Evolutionary conservation across 2,888 invertebrate species (phyloP).

Genomic region (Scaeva pyrastri): DNA sequence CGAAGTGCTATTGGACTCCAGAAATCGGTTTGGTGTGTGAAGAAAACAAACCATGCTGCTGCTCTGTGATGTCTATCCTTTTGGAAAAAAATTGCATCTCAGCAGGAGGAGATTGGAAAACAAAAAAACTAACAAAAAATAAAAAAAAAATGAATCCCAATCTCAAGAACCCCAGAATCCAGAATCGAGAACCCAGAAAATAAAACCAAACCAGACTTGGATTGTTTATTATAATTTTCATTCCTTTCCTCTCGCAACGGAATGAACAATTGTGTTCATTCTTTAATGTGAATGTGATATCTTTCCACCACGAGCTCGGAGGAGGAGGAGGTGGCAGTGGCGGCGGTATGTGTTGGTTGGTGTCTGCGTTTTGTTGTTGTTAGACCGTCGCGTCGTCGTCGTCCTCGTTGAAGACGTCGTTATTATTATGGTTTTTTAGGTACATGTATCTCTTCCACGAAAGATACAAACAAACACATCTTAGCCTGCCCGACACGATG

Average conservation of each 20-base stretch:
- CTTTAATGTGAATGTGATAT: conserved; percentile 24
- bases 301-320: conserved; percentile 26
- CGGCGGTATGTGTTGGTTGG: neutral
- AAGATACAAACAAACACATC: conserved; percentile 26
- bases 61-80: neutral
- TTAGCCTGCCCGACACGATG: no score
- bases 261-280: neutral
- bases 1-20: conserved; percentile 11
- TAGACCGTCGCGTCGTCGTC: conserved; percentile 11
- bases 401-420: no score
- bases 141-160: neutral
- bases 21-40: conserved; percentile 34
- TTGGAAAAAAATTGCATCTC: conserved; percentile 58
- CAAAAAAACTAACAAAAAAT: neutral
- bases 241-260: conserved; percentile 39
- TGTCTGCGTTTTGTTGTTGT: conserved; percentile 10
- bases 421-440: conserved; percentile 48
- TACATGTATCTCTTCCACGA: conserved; percentile 41
- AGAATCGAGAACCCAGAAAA: no score
- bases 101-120: conserved; percentile 58
- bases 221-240: conserved; percentile 70
- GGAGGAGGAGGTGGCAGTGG: no score
- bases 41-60: conserved; percentile 47
- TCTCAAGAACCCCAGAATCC: conserved; percentile 8
- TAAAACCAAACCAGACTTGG: neutral